Evolutionary conservation across 2,888 invertebrate genomes (phyloP).

Genomic region (Ochlodes sylvanus): DNA sequence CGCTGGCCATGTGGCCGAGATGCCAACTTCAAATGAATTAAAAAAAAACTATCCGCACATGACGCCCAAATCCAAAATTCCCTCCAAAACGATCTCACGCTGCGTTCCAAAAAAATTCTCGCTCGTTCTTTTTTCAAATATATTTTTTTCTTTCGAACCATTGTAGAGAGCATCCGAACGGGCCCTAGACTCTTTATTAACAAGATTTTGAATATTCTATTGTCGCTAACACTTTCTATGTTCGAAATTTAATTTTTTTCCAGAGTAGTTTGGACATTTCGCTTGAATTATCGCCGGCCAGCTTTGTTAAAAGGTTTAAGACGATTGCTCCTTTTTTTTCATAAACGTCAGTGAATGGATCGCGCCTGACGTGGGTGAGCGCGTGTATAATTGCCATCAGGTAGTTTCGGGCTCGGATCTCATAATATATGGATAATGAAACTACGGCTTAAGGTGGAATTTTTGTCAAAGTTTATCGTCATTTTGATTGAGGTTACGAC

Average conservation of each 20-base stretch:
- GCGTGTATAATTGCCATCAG: conserved; percentile 83
- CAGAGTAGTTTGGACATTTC: conserved; percentile 80
- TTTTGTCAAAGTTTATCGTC: conserved; percentile 84
- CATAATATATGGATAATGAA: conserved; percentile 85
- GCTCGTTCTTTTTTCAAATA: conserved; percentile 68
- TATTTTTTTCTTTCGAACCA: conserved; percentile 59
- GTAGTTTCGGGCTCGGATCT: conserved; percentile 75
- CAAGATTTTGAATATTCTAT: conserved; percentile 84
- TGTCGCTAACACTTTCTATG: conserved; percentile 84
- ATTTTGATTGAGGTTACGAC: conserved; percentile 84
- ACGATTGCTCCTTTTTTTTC: conserved; percentile 71
- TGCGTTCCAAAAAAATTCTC: conserved; percentile 68
- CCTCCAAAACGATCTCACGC: conserved; percentile 82
- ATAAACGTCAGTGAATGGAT: conserved; percentile 75
- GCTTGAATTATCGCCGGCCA: conserved; percentile 83
- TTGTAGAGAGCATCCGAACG: conserved; percentile 59
- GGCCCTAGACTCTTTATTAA: conserved; percentile 77
- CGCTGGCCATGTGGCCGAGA: conserved; percentile 59
- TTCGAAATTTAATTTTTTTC: conserved; percentile 74
- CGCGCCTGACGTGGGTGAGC: conserved; percentile 82
- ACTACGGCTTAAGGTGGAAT: conserved; percentile 82
- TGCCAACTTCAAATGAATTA: conserved; percentile 54
- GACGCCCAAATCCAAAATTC: conserved; percentile 81
- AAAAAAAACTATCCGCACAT: conserved; percentile 65
- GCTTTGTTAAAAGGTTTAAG: conserved; percentile 82